phyloP scores from a whole-genome alignment of 2,113 vertebrate genomes.

The Lophochroa leadbeateri region DNA sequence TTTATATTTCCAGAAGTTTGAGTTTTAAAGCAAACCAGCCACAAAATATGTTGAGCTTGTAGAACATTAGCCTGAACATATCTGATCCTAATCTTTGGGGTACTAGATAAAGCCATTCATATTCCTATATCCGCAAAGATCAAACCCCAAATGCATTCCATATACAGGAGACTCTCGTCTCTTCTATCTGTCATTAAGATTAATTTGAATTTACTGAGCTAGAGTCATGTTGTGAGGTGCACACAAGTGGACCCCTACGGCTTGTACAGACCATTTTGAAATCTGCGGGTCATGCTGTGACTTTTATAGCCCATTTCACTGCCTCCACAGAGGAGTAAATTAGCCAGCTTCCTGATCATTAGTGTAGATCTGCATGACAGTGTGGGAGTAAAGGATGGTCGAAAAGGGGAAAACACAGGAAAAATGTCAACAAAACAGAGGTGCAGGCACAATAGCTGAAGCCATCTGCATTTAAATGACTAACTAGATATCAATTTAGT shows the following conservation, averaged over 20 bases:
- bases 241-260: background rate
- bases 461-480: background rate
- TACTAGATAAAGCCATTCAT: background rate
- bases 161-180: background rate
- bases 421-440: background rate
- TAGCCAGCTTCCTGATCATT: background rate
- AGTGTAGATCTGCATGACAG: background rate
- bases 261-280: background rate
- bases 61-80: background rate
- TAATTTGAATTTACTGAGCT: background rate
- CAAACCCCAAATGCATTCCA: background rate
- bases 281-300: background rate
- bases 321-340: background rate
- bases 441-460: background rate
- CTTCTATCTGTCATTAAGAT: background rate
- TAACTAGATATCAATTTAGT: background rate
- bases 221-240: background rate
- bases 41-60: background rate
- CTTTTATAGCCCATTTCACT: background rate
- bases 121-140: background rate
- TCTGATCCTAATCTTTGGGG: background rate
- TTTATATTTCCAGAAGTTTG: background rate
- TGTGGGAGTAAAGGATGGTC: background rate
- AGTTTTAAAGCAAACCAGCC: slow-evolving; percentile 14
- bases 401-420: background rate